Evolutionary conservation across 2,113 vertebrate species (phyloP).

Genomic region (Fulmarus glacialis): DNA sequence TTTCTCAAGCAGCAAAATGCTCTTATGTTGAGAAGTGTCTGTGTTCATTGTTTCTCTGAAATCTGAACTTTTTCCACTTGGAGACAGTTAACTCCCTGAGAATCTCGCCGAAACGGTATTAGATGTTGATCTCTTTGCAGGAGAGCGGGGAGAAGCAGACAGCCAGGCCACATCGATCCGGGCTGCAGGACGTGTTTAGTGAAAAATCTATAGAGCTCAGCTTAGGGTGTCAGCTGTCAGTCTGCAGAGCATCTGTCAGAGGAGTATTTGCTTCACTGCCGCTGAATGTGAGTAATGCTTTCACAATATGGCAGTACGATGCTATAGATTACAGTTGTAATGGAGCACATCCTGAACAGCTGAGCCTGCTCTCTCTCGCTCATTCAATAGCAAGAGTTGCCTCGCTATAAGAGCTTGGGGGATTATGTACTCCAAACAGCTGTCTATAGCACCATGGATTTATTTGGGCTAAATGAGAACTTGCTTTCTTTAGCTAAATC

Average conservation of each 20-base stretch:
- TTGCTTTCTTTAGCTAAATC: slow-evolving; percentile 83
- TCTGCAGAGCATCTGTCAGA: slow-evolving; percentile 64
- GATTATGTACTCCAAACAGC: slow-evolving; percentile 71
- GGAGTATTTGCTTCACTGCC: not conserved
- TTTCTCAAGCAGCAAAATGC: not conserved
- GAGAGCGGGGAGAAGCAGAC: not conserved
- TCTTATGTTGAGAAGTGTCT: slow-evolving; percentile 24
- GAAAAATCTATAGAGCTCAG: slow-evolving; percentile 11
- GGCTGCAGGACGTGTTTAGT: not conserved
- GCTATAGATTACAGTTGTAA: slow-evolving; percentile 55
- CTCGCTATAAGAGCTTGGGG: slow-evolving; percentile 44
- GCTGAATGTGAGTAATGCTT: slow-evolving; percentile 26
- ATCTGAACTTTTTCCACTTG: slow-evolving; percentile 58
- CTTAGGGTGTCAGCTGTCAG: slow-evolving; percentile 69
- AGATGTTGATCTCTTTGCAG: slow-evolving; percentile 4
- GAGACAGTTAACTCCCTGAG: slow-evolving; percentile 43
- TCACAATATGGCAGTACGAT: slow-evolving; percentile 5
- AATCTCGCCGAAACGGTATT: not conserved
- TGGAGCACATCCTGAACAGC: slow-evolving; percentile 71
- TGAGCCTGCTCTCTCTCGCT: slow-evolving; percentile 57
- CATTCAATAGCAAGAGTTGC: slow-evolving; percentile 34
- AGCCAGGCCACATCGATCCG: not conserved
- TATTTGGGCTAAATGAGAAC: slow-evolving; percentile 76
- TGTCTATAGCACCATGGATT: slow-evolving; percentile 74
- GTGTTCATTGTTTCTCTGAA: slow-evolving; percentile 56